Base-by-base conservation (phyloP, 2,888 invertebrate genomes). In the Lasioglossum morio region DNA sequence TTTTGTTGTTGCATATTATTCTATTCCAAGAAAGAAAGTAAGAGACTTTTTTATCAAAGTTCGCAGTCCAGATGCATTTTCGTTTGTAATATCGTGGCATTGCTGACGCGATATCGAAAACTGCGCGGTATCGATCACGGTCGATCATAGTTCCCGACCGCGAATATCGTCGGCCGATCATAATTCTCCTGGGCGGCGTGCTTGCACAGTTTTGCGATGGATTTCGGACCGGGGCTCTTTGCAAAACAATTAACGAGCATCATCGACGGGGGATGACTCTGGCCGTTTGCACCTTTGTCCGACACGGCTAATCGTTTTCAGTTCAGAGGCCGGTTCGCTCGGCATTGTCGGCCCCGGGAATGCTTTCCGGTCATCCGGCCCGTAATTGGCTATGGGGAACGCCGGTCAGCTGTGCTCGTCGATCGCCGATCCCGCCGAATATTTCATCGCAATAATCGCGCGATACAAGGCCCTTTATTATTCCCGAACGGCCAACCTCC, bases 211-310 rank as follows among this genome's bases (percentile, higher is more conserved):
- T 83, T 63, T 77, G 69, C 69, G 48, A 27, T 27, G 43, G 81
- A 79, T 77, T 83, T 69, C 40, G 27, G 4, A 14, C 12, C 10
- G 10, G 10, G 69, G 69, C 37, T 40, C 69, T 40, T 40, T 34
- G 69, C 69, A 37, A 40, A 69, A 69, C 69, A 69, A 69, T 69
- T 69, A 69, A 69, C 69, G 40, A 37, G 40, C 69, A 69, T 40
- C 69, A 69, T 40, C 23, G 37, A 43, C 48, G 53, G 46, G 70
- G 72, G 78, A 82, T 83, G 84, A 84, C 75, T 82, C 84, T 63
- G 82, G 78, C 87, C 87, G 85, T 82, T 86, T 75, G 87, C 87
- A 86, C 87, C 83, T 90, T 85, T 86, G 86, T 87, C 69, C 84
- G 72, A 72, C 37, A 75, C 43, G 81, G 86, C 81, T 89, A 89